These are phyloP conservation scores for Hucho hucho DNA, from an alignment of 2,113 vertebrate species.

Conservation along the genomic window DNA sequence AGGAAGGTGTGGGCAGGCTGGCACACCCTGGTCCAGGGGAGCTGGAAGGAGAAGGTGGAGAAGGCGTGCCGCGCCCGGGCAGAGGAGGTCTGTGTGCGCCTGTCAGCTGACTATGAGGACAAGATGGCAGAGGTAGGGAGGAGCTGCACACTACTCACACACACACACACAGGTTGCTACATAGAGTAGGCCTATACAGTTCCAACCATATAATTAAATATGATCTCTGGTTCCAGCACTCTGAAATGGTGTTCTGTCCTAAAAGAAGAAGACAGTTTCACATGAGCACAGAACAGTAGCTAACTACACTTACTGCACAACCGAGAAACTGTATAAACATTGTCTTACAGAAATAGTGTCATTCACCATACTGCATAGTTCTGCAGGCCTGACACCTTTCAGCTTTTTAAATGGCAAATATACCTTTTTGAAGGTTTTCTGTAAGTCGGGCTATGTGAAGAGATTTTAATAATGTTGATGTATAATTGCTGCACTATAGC, in stretches of 20 bases:
- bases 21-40: constrained; percentile 75
- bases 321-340: background rate
- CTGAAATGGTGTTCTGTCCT: too few species aligned
- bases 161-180: background rate
- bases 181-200: background rate
- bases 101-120: constrained; percentile 85
- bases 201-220: too few species aligned
- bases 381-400: background rate
- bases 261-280: too few species aligned
- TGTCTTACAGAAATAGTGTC: background rate
- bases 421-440: background rate
- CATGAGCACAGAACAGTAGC: background rate
- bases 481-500: constrained; percentile 8
- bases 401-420: background rate
- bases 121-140: constrained; percentile 81
- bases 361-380: background rate
- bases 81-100: constrained; percentile 85
- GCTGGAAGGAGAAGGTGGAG: constrained; percentile 86
- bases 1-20: constrained; percentile 87
- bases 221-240: too few species aligned
- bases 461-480: constrained; percentile 10
- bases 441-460: constrained; percentile 1
- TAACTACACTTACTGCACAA: background rate
- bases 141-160: background rate
- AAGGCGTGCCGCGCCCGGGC: constrained; percentile 85